Percentiles rank a stretch among this genome's conserved stretches.
Conservation (phyloP, 2,113 vertebrate species). For the Cricetomys ansorgei region DNA sequence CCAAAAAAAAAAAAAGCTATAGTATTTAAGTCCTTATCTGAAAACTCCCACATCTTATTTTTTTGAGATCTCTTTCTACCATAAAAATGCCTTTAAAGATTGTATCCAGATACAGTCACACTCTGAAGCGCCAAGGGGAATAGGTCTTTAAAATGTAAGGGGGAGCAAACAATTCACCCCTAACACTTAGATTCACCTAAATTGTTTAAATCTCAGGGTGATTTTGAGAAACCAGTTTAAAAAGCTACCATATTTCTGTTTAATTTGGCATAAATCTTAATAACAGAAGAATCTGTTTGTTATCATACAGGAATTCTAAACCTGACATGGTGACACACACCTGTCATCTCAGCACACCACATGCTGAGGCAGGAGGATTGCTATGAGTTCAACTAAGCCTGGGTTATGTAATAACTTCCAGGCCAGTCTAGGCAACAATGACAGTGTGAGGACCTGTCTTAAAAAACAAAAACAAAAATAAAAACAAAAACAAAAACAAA, state of each 20-base stretch:
- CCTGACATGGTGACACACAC: not conserved
- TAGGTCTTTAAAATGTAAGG: not conserved
- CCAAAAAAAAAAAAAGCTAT: not conserved
- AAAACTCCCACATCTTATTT: not conserved
- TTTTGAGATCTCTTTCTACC: not conserved
- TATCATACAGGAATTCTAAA: not conserved
- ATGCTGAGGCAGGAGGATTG: not conserved
- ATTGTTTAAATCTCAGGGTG: not conserved
- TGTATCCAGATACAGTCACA: not conserved
- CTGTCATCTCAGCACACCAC: not conserved
- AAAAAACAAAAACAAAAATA: not conserved
- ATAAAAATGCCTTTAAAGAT: not conserved
- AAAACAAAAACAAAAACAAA: not conserved
- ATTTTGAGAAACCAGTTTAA: not conserved
- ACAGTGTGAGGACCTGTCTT: not conserved
- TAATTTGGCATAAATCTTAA: slow-evolving; percentile 5
- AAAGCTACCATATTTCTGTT: not conserved
- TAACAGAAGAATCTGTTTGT: not conserved
- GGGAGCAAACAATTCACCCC: not conserved
- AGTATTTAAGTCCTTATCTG: not conserved
- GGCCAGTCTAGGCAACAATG: no score
- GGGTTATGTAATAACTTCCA: not conserved
- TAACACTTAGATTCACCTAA: not conserved
- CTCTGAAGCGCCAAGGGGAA: not conserved
- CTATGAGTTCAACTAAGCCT: not conserved